These are phyloP conservation scores for Psittacula echo DNA, from an alignment of 2,797 vertebrate genomes.

Conservation along the genomic window DNA sequence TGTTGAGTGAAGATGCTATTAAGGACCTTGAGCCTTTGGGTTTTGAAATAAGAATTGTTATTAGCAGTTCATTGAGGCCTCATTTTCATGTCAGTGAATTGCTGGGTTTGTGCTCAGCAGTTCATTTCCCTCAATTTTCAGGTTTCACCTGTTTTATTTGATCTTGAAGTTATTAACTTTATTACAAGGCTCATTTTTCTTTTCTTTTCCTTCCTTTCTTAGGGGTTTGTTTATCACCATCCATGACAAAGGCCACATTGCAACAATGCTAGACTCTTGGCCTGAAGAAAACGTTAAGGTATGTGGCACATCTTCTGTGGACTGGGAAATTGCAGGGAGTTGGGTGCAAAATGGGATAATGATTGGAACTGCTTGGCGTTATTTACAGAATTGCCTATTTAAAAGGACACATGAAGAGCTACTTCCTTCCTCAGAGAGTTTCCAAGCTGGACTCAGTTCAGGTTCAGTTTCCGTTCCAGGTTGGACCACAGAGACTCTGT, in stretches of 20 bases:
- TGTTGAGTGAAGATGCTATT: background rate
- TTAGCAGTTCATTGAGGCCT: background rate
- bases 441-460: background rate
- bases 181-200: slow-evolving; percentile 35
- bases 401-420: background rate
- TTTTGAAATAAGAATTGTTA: background rate
- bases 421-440: background rate
- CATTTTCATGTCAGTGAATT: background rate
- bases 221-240: slow-evolving; percentile 98
- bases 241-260: slow-evolving; percentile 95
- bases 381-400: background rate
- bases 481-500: background rate
- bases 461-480: background rate
- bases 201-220: slow-evolving; percentile 37
- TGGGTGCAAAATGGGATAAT: background rate
- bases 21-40: background rate
- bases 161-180: background rate
- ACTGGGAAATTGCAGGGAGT: background rate
- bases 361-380: background rate
- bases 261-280: slow-evolving; percentile 97
- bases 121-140: background rate
- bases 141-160: background rate
- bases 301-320: slow-evolving; percentile 11
- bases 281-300: slow-evolving; percentile 96
- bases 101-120: background rate